Conservation (phyloP, 2,797 vertebrate genomes). For the Pangasius mekongensis region DNA sequence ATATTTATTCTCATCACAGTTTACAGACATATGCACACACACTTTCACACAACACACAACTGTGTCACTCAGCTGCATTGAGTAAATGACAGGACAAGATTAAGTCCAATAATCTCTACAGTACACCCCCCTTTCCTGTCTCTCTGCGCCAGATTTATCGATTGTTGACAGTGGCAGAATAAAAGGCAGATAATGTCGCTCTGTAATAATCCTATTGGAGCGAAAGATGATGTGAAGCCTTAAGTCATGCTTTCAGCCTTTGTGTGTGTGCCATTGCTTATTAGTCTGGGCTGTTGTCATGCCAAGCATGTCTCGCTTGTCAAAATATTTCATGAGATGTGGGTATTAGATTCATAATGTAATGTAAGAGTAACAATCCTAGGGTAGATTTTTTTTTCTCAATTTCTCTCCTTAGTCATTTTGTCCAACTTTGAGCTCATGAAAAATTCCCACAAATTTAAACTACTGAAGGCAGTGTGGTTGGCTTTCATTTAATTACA, state of each 20-base stretch:
- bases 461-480: background rate
- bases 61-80: background rate
- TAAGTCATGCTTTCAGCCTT: slow-evolving; percentile 19
- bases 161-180: slow-evolving; percentile 19
- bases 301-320: slow-evolving; percentile 3
- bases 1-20: slow-evolving; percentile 5
- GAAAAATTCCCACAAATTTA: background rate
- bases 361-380: slow-evolving; percentile 1
- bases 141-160: background rate
- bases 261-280: background rate
- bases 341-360: slow-evolving; percentile 9
- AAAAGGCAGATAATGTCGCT: slow-evolving; percentile 23
- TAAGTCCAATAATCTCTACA: slow-evolving; percentile 10
- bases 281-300: background rate
- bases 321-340: slow-evolving; percentile 21
- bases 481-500: background rate
- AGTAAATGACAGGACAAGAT: slow-evolving; percentile 18
- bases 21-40: background rate
- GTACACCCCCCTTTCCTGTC: background rate
- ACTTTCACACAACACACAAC: background rate
- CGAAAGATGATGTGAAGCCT: slow-evolving; percentile 22
- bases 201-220: slow-evolving; percentile 11
- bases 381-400: background rate
- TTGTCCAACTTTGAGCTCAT: background rate
- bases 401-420: background rate